Evolutionary conservation across 1,140 invertebrate species (phyloP).

Genomic region (Asbolus verrucosus): DNA sequence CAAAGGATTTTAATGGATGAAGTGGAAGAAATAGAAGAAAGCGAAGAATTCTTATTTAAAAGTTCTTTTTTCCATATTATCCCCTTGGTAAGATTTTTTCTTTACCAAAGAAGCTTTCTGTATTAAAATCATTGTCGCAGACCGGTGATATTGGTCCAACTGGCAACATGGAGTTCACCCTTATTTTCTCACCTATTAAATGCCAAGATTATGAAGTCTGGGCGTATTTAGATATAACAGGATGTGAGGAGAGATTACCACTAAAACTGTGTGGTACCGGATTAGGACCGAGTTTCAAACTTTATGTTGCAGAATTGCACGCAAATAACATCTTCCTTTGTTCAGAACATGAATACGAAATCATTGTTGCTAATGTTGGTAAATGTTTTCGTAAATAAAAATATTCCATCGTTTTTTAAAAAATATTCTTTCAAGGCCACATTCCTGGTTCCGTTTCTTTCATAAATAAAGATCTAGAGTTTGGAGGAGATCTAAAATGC

Average conservation of each 20-base stretch:
- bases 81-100: constrained; percentile 40
- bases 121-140: constrained; percentile 46
- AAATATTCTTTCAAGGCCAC: constrained; percentile 45
- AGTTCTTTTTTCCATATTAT: constrained; percentile 44
- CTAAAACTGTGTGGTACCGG: constrained; percentile 57
- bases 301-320: constrained; percentile 55
- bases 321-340: constrained; percentile 57
- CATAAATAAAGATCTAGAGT: constrained; percentile 47
- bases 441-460: constrained; percentile 60
- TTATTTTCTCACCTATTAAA: constrained; percentile 56
- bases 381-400: background rate
- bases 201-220: constrained; percentile 47
- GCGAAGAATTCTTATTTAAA: constrained; percentile 40
- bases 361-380: constrained; percentile 56
- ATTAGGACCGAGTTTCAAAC: constrained; percentile 54
- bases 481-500: constrained; percentile 56
- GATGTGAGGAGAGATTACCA: constrained; percentile 50
- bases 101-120: background rate
- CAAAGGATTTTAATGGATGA: constrained; percentile 48
- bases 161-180: constrained; percentile 49
- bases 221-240: constrained; percentile 58
- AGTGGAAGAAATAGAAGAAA: constrained; percentile 11
- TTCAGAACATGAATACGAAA: constrained; percentile 60
- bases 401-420: background rate
- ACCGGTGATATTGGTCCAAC: constrained; percentile 58